Evolutionary conservation across 2,888 invertebrate species (phyloP), one percentile per base, ranked within the genome.

Genomic region (Drosophila lacicola): DNA sequence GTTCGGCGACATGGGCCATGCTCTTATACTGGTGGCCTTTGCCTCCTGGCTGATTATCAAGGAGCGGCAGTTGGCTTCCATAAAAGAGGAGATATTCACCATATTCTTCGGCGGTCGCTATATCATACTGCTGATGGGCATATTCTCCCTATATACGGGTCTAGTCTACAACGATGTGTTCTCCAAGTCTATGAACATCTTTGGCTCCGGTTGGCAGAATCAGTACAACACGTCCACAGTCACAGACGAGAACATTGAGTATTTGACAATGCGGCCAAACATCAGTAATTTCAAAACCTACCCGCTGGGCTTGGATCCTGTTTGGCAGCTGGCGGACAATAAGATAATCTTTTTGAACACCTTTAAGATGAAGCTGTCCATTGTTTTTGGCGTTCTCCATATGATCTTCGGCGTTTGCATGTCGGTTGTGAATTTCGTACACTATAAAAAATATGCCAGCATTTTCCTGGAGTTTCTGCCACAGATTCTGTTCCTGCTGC

Each of bases 101-200:
- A 98, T 98, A 80, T 98, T 99, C 94, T 99, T 99, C 93, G 97
- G 97, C 74, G 99, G 99, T 2, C 97, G 99, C 53, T 99, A 99
- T 93, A 98, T 99, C 72, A 97, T 99, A 57, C 94, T 99, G 8
- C 94, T 99, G 46, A 99, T 99, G 99, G 99, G 99, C 0, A 69
- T 97, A 11, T 99, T 99, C 93, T 98, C 99, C 0, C 96, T 99
- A 93, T 99, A 99, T 93, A 99, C 99, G 3, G 99, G 99, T 0
- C 91, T 99, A n/a, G 96, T 99, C 73, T 99, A 99, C 94, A 99
- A 99, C 93, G 99, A 99, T 92, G 93, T 97, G 41, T 99, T 99
- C 94, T 98, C 98, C 36, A 99, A 98, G 91, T 97, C 98, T 1
- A 91, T 99, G 80, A 99, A 99, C 91, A 94, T 99, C 44, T 99